Evolutionary conservation across 2,113 vertebrate species (phyloP).

Genomic region (Pseudolaguvia tuberculata): DNA sequence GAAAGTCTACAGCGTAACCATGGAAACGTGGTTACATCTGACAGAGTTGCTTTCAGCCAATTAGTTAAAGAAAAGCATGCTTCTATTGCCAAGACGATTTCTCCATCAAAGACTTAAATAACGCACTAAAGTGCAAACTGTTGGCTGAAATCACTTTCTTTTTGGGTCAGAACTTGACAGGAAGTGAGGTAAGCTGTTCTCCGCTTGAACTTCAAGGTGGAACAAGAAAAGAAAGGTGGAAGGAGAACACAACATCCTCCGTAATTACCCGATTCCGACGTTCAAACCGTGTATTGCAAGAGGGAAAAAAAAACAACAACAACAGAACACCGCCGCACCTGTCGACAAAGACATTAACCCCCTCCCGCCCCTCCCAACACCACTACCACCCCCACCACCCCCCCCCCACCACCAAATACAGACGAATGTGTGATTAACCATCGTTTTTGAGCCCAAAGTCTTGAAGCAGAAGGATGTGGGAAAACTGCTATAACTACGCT

Average conservation of each 20-base stretch:
- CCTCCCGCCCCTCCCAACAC: no score
- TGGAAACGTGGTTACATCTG: conserved; percentile 49
- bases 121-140: conserved; percentile 34
- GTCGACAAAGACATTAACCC: no score
- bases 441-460: background rate
- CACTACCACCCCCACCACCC: no score
- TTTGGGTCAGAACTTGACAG: conserved; percentile 12
- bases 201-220: no score
- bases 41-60: conserved; percentile 51
- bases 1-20: conserved; percentile 50
- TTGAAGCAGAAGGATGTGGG: background rate
- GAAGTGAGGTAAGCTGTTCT: conserved; percentile 7
- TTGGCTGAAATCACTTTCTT: conserved; percentile 2
- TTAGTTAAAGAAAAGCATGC: conserved; percentile 42
- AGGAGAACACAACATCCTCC: background rate
- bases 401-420: background rate
- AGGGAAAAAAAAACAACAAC: background rate
- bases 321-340: no score
- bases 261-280: background rate
- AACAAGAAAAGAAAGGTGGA: conserved; percentile 16
- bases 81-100: conserved; percentile 45
- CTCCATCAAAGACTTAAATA: conserved; percentile 44
- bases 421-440: background rate
- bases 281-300: background rate
- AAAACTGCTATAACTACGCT: background rate